phyloP scores from a whole-genome alignment of 2,113 vertebrate genomes.

The Natator depressus region DNA sequence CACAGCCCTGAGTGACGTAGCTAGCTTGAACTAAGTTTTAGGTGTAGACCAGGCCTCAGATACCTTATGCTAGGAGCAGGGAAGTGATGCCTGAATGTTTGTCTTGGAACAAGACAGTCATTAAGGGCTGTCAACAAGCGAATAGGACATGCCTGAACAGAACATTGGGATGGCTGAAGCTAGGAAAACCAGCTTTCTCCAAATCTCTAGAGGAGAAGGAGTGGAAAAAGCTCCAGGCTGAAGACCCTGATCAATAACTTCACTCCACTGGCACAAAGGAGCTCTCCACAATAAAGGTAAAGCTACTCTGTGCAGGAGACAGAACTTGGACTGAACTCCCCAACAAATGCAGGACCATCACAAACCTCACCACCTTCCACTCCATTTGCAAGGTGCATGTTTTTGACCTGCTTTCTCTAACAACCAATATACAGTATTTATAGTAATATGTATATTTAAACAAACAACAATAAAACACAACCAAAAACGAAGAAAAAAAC shows the following conservation, averaged over 20 bases:
- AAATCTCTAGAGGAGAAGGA: background rate
- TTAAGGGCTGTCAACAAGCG: background rate
- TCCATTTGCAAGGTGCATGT: background rate
- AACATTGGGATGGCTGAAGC: background rate
- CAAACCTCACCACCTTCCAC: background rate
- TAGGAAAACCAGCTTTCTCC: background rate
- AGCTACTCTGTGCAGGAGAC: background rate
- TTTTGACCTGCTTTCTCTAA: background rate
- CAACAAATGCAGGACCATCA: background rate
- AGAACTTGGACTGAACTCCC: background rate
- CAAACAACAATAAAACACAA: background rate
- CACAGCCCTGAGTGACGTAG: too few species aligned
- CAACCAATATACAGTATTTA: background rate
- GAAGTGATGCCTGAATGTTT: background rate
- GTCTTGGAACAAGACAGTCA: background rate
- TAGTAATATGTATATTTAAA: background rate
- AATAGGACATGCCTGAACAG: background rate
- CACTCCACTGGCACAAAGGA: background rate
- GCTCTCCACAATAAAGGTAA: background rate
- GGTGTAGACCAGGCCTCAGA: background rate
- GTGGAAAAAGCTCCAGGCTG: background rate
- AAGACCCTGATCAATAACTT: background rate
- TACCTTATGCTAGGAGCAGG: background rate
- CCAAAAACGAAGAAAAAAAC: background rate
- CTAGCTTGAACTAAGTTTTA: too few species aligned